These are phyloP conservation scores for Morone saxatilis DNA, from an alignment of 2,113 vertebrate species.

Conservation along the genomic window DNA sequence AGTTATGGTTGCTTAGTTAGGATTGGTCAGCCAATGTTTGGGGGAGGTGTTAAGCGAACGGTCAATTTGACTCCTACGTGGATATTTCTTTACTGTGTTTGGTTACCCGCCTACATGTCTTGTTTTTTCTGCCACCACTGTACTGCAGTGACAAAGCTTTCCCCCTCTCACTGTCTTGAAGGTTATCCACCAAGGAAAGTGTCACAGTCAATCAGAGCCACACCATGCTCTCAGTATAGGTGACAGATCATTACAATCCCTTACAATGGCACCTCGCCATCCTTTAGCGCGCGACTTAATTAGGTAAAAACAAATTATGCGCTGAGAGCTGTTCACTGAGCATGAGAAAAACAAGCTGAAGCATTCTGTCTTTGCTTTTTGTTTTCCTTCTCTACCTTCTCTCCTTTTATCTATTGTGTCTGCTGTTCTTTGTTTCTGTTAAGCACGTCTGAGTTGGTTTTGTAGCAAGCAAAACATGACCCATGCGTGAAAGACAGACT, in stretches of 20 bases:
- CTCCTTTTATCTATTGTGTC: constrained; percentile 20
- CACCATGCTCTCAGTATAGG: constrained; percentile 56
- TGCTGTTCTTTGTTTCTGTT: constrained; percentile 43
- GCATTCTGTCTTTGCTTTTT: constrained; percentile 27
- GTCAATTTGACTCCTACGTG: not conserved
- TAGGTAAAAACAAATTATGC: constrained; percentile 67
- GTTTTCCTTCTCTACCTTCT: constrained; percentile 2
- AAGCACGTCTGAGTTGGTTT: constrained; percentile 39
- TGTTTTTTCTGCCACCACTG: not conserved
- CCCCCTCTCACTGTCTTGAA: constrained; percentile 50
- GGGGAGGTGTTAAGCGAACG: not conserved
- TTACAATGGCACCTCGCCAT: constrained; percentile 62
- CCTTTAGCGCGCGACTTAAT: constrained; percentile 62
- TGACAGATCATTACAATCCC: constrained; percentile 72
- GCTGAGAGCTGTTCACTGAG: constrained; percentile 37
- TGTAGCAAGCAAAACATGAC: constrained; percentile 22
- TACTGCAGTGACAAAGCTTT: constrained; percentile 12
- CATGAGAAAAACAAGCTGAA: constrained; percentile 36
- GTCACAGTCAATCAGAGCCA: constrained; percentile 74
- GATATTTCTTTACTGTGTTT: not conserved
- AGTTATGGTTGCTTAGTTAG: not conserved
- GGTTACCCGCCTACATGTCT: no score
- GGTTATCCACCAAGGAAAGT: constrained; percentile 69
- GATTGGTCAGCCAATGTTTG: not conserved
- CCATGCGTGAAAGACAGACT: constrained; percentile 15